phyloP scores from a whole-genome alignment of 1,140 invertebrate species.

The Amphibalanus amphitrite region DNA sequence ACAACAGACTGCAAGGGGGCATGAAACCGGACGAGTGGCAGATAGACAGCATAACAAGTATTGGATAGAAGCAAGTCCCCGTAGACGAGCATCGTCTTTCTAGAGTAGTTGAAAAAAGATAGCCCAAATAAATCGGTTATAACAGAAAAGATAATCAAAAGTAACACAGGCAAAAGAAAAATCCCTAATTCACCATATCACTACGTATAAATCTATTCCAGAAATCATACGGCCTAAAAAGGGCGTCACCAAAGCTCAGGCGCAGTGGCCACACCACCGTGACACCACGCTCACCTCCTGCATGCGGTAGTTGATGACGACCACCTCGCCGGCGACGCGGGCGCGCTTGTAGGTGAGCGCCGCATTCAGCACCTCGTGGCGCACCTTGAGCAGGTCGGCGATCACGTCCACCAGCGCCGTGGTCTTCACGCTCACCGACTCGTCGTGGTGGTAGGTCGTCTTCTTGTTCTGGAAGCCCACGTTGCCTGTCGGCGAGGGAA shows the following conservation, averaged over 20 bases:
- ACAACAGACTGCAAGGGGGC: no score
- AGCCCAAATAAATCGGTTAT: not conserved
- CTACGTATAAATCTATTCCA: no score
- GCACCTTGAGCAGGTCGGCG: constrained; percentile 68
- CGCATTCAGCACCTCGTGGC: constrained; percentile 67
- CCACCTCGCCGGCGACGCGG: constrained; percentile 68
- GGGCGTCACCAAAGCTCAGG: not conserved
- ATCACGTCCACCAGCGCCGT: constrained; percentile 68
- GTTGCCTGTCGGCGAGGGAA: constrained; percentile 37
- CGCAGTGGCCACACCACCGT: not conserved
- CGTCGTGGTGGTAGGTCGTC: constrained; percentile 72
- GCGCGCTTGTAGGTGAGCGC: constrained; percentile 73
- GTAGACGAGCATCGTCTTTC: no score
- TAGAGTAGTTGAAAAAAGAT: not conserved
- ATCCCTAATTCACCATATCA: no score
- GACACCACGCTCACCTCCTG: constrained; percentile 33
- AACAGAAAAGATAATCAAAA: constrained; percentile 3
- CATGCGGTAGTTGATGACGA: constrained; percentile 72
- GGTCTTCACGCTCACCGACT: constrained; percentile 81
- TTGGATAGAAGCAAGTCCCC: no score
- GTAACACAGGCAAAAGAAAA: constrained; percentile 5
- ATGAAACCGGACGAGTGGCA: no score
- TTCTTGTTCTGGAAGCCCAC: constrained; percentile 70
- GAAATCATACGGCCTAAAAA: no score
- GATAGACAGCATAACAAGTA: no score